phyloP scores from a whole-genome alignment of 2,888 invertebrate genomes.

The Gordius sp. region DNA sequence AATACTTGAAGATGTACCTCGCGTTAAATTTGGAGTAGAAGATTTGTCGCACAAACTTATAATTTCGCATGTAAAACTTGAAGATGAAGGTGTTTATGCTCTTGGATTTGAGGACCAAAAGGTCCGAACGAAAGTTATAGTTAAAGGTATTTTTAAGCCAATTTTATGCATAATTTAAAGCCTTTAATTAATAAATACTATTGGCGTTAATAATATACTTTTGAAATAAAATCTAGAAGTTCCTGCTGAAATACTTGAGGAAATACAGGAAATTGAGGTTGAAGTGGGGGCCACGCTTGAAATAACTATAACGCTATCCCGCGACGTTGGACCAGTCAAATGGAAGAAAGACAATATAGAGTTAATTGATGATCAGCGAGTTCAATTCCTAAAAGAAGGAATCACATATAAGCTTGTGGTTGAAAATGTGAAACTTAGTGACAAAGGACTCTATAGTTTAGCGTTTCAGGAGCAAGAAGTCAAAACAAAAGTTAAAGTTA shows the following conservation, averaged over 20 bases:
- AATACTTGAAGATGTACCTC: not conserved
- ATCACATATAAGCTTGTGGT: not conserved
- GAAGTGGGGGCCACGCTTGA: not conserved
- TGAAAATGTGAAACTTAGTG: not conserved
- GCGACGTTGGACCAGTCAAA: no score
- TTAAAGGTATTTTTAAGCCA: not conserved
- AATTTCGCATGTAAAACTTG: not conserved
- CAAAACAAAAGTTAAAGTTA: not conserved
- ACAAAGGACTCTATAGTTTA: not conserved
- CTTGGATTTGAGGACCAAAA: not conserved
- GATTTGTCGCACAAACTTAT: not conserved
- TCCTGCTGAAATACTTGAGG: not conserved
- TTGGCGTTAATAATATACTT: no score
- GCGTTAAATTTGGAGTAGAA: not conserved
- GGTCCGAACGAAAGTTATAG: not conserved
- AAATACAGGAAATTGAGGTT: not conserved
- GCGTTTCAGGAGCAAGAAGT: not conserved
- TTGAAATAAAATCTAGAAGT: not conserved
- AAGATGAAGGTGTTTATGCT: not conserved
- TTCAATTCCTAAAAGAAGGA: not conserved
- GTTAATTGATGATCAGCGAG: not conserved
- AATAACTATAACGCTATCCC: not conserved
- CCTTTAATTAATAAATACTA: no score
- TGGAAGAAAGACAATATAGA: not conserved
- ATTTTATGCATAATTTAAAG: no score